Percentiles rank a stretch among this genome's conserved stretches.
Evolutionary conservation across 2,113 vertebrate genomes (phyloP).

Genomic region (Alouatta palliata): DNA sequence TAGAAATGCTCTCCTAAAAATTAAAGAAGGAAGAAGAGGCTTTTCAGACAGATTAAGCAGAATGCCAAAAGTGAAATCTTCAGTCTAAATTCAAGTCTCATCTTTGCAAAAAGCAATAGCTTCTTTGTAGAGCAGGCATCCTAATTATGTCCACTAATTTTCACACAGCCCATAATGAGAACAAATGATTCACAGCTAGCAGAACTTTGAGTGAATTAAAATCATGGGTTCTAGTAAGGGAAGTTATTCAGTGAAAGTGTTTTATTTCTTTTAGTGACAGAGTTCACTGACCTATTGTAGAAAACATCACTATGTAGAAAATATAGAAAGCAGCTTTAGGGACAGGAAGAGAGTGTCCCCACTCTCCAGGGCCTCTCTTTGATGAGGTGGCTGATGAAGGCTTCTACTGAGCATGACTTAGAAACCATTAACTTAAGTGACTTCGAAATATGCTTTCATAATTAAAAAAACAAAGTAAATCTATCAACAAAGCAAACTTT

Average conservation of each 20-base stretch:
- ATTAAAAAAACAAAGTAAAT: not conserved
- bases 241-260: not conserved
- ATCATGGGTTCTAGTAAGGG: not conserved
- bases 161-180: slow-evolving; percentile 18
- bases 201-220: slow-evolving; percentile 63
- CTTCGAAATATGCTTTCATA: slow-evolving; percentile 6
- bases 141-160: slow-evolving; percentile 50
- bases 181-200: slow-evolving; percentile 57
- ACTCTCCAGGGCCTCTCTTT: not conserved
- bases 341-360: not conserved
- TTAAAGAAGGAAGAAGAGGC: slow-evolving; percentile 53
- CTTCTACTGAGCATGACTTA: not conserved
- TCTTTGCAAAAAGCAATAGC: slow-evolving; percentile 59
- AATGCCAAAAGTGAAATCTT: slow-evolving; percentile 36
- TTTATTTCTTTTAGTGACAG: not conserved
- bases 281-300: not conserved
- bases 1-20: slow-evolving; percentile 44
- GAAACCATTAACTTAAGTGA: not conserved
- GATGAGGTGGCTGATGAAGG: not conserved
- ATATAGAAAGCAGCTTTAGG: not conserved
- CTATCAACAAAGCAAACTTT: not conserved
- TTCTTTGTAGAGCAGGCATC: slow-evolving; percentile 29
- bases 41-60: slow-evolving; percentile 48
- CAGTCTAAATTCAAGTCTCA: slow-evolving; percentile 51
- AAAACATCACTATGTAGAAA: not conserved